Evolutionary conservation across 1,140 invertebrate genomes (phyloP).

Genomic region (Micrasema longulum): DNA sequence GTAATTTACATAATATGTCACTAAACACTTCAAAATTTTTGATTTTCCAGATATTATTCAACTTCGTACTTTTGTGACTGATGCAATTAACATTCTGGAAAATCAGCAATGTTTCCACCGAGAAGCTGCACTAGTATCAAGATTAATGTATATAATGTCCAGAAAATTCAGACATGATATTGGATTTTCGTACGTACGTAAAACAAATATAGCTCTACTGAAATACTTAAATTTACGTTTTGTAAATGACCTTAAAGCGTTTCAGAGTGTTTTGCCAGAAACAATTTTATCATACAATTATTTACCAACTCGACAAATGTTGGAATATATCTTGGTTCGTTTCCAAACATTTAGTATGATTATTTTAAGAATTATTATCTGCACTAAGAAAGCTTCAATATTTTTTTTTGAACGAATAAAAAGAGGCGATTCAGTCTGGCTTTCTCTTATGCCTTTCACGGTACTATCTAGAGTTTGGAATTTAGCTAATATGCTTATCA

Average conservation of each 20-base stretch:
- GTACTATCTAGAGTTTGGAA: slow-evolving; percentile 71
- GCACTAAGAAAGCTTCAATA: slow-evolving; percentile 63
- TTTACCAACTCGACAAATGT: slow-evolving; percentile 71
- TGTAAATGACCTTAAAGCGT: slow-evolving; percentile 63
- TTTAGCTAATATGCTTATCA: slow-evolving; percentile 64
- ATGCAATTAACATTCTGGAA: slow-evolving; percentile 62
- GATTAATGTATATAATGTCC: slow-evolving; percentile 72
- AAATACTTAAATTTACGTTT: slow-evolving; percentile 68
- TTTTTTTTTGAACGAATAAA: slow-evolving; percentile 68
- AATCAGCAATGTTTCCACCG: slow-evolving; percentile 66
- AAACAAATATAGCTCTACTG: slow-evolving; percentile 68
- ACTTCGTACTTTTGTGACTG: slow-evolving; percentile 57
- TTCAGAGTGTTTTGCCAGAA: slow-evolving; percentile 57
- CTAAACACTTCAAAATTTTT: slow-evolving; percentile 21
- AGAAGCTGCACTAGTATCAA: slow-evolving; percentile 70
- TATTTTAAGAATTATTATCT: slow-evolving; percentile 66
- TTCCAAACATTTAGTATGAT: slow-evolving; percentile 70
- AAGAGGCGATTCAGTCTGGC: slow-evolving; percentile 69
- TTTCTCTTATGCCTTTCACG: slow-evolving; percentile 69
- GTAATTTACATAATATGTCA: no score
- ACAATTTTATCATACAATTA: slow-evolving; percentile 55
- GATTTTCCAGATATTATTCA: slow-evolving; percentile 60
- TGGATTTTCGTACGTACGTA: slow-evolving; percentile 70
- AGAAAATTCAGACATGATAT: slow-evolving; percentile 72
- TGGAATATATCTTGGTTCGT: slow-evolving; percentile 69